Conservation (phyloP, 2,888 invertebrate species). For the Drosophila pseudotakahashii region DNA sequence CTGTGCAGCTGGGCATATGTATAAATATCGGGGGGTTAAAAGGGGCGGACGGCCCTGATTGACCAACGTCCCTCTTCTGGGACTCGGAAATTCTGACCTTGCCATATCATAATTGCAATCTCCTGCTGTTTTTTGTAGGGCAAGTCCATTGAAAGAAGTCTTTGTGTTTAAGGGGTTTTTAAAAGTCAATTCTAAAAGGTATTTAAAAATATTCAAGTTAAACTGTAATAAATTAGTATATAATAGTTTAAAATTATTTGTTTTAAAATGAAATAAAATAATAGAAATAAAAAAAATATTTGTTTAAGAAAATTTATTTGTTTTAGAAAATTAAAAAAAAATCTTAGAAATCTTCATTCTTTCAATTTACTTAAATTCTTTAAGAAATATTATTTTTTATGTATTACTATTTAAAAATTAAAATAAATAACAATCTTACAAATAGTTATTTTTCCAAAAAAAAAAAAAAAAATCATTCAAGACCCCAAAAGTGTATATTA, state of each 20-base stretch:
- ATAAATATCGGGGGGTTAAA: background rate
- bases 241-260: no score
- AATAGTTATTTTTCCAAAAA: background rate
- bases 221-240: no score
- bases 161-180: background rate
- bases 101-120: constrained; percentile 1
- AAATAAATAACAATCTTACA: no score
- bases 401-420: no score
- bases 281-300: no score
- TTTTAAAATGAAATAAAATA: no score
- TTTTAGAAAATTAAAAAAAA: no score
- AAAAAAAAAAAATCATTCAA: background rate
- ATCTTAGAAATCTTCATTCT: no score
- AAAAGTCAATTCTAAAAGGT: background rate
- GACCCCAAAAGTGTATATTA: background rate
- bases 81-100: constrained; percentile 10
- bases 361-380: no score
- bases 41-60: constrained; percentile 15
- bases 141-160: background rate
- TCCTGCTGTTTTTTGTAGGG: background rate
- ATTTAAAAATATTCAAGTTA: background rate
- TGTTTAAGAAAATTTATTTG: no score
- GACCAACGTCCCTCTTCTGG: constrained; percentile 10
- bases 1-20: constrained; percentile 7
- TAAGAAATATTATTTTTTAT: no score